These are phyloP conservation scores for Pollachius pollachius DNA, from an alignment of 2,113 vertebrate genomes.

Conservation along the genomic window DNA sequence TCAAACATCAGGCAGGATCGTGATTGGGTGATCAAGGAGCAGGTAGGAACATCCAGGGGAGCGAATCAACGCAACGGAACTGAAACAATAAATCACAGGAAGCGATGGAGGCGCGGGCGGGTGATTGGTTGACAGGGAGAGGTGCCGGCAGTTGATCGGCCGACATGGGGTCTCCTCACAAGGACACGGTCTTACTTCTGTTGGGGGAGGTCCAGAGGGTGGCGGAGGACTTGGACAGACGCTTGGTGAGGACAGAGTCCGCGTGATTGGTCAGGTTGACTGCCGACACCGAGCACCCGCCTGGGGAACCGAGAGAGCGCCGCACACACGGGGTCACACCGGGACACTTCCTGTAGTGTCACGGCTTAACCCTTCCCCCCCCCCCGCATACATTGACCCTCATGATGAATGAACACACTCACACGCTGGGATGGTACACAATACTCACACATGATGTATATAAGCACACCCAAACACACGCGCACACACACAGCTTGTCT, in stretches of 20 bases:
- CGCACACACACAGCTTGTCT: background rate
- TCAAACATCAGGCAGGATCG: conserved; percentile 22
- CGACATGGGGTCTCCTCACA: conserved; percentile 45
- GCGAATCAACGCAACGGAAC: conserved; percentile 26
- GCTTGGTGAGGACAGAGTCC: conserved; percentile 99
- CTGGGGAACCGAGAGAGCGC: conserved; percentile 88
- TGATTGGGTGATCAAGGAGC: conserved; percentile 50
- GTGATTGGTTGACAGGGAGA: conserved; percentile 32
- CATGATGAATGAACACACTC: conserved; percentile 1
- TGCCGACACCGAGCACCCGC: conserved; percentile 96
- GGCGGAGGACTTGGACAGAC: conserved; percentile 99
- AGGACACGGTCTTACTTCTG: conserved; percentile 93
- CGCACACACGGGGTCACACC: conserved; percentile 57
- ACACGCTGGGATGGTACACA: background rate
- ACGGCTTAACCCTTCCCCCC: conserved; percentile 4
- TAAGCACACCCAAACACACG: background rate
- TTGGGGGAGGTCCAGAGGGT: conserved; percentile 98
- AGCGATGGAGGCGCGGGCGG: conserved; percentile 44
- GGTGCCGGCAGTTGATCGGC: conserved; percentile 18
- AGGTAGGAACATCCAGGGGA: conserved; percentile 38
- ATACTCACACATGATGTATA: background rate
- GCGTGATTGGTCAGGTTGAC: conserved; percentile 99
- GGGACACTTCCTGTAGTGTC: conserved; percentile 18
- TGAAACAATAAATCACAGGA: conserved; percentile 31
- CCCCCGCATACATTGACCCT: conserved; percentile 9